These are phyloP conservation scores for Myiopsitta monachus DNA, from an alignment of 2,113 vertebrate genomes.

Conservation along the genomic window DNA sequence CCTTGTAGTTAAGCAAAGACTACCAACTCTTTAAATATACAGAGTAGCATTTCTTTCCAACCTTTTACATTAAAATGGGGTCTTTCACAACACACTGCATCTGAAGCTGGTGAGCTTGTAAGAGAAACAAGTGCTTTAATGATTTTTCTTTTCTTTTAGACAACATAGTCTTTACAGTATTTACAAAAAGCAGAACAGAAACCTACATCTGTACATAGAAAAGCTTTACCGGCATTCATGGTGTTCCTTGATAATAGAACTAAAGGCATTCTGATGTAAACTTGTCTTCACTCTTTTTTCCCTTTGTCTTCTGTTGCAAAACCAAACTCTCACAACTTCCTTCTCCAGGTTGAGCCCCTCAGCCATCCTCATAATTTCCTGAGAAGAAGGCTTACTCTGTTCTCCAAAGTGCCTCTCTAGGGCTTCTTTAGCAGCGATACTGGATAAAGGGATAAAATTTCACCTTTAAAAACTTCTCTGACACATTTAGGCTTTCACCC, in stretches of 20 bases:
- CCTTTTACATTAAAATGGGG: neutral
- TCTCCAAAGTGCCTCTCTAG: conserved; percentile 92
- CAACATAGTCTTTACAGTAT: neutral
- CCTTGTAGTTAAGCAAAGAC: neutral
- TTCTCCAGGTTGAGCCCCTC: conserved; percentile 95
- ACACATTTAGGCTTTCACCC: neutral
- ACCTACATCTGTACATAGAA: neutral
- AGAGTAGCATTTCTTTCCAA: neutral
- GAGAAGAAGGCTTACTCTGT: conserved; percentile 95
- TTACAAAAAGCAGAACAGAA: neutral
- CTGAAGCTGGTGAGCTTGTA: neutral
- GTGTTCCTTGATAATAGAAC: conserved; percentile 82
- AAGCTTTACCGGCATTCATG: conserved; percentile 80
- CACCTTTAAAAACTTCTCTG: neutral
- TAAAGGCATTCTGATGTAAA: conserved; percentile 88
- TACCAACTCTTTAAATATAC: neutral
- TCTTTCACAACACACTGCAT: neutral
- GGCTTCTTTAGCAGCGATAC: conserved; percentile 94
- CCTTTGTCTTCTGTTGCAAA: conserved; percentile 95
- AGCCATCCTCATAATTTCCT: conserved; percentile 94
- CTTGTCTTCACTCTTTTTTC: conserved; percentile 98
- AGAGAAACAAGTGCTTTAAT: neutral
- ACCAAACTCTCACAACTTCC: conserved; percentile 98
- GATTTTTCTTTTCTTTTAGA: neutral
- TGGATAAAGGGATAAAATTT: conserved; percentile 52